Conservation (phyloP, 2,888 invertebrate species). For the Pomacea canaliculata region DNA sequence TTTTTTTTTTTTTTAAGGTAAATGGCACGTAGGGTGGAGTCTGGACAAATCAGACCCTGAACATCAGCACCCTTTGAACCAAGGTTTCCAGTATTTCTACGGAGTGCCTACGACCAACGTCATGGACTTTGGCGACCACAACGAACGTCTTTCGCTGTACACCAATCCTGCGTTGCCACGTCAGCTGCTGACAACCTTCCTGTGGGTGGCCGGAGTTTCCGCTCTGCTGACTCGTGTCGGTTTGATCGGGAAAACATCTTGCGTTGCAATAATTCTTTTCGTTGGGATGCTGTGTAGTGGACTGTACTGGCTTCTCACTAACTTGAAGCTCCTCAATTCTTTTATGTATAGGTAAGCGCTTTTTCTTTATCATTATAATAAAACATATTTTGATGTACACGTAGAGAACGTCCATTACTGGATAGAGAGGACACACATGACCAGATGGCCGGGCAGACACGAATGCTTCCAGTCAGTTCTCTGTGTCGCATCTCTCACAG, state of each 20-base stretch:
- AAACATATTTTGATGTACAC: too few species aligned
- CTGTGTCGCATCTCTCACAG: too few species aligned
- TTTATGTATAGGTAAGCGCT: conserved; percentile 13
- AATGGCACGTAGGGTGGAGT: conserved; percentile 73
- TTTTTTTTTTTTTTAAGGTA: conserved; percentile 53
- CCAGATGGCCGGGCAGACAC: too few species aligned
- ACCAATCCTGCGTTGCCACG: background rate
- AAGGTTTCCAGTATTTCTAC: conserved; percentile 71
- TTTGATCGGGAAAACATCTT: background rate
- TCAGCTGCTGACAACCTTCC: too few species aligned
- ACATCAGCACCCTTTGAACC: conserved; percentile 66
- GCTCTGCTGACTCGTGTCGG: background rate
- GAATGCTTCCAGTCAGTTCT: too few species aligned
- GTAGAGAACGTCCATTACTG: too few species aligned
- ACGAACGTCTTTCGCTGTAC: background rate
- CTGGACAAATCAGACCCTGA: conserved; percentile 55
- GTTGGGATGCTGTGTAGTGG: background rate
- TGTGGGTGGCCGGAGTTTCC: too few species aligned
- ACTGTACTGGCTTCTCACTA: background rate
- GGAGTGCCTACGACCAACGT: conserved; percentile 68
- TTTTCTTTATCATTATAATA: background rate
- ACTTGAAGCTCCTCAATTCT: conserved; percentile 9
- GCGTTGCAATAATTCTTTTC: background rate
- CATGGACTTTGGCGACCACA: background rate
- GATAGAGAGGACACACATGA: too few species aligned